Evolutionary conservation across 2,113 vertebrate genomes (phyloP).

Genomic region (Lepidothrix coronata): DNA sequence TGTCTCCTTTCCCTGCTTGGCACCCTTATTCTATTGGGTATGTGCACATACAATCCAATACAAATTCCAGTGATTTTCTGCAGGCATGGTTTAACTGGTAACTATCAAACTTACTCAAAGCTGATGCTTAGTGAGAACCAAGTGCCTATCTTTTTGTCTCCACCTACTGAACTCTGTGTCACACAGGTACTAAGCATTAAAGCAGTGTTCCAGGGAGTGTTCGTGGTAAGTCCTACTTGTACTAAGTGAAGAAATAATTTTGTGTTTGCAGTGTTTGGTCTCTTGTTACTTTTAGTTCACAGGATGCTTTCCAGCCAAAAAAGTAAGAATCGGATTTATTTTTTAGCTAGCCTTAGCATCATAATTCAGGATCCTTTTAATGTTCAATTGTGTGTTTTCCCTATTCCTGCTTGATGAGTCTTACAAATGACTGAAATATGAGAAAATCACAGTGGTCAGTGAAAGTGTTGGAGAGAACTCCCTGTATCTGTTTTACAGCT

Average conservation of each 20-base stretch:
- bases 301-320: not conserved
- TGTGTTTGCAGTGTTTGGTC: not conserved
- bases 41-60: not conserved
- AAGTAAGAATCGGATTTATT: not conserved
- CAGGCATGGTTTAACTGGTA: not conserved
- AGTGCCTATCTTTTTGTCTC: not conserved
- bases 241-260: not conserved
- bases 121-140: not conserved
- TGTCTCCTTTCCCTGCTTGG: not conserved
- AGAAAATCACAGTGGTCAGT: not conserved
- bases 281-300: not conserved
- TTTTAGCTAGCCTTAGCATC: conserved; percentile 1
- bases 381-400: not conserved
- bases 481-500: not conserved
- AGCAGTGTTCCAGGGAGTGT: not conserved
- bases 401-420: not conserved
- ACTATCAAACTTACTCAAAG: not conserved
- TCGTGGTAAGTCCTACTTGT: not conserved
- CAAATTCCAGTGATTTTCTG: not conserved
- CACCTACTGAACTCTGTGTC: not conserved
- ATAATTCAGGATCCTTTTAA: not conserved
- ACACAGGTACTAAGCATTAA: not conserved
- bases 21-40: not conserved
- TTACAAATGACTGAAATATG: not conserved
- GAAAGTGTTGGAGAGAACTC: not conserved